Base-by-base conservation (phyloP, 2,888 invertebrate genomes). In the Baronia brevicornis region DNA sequence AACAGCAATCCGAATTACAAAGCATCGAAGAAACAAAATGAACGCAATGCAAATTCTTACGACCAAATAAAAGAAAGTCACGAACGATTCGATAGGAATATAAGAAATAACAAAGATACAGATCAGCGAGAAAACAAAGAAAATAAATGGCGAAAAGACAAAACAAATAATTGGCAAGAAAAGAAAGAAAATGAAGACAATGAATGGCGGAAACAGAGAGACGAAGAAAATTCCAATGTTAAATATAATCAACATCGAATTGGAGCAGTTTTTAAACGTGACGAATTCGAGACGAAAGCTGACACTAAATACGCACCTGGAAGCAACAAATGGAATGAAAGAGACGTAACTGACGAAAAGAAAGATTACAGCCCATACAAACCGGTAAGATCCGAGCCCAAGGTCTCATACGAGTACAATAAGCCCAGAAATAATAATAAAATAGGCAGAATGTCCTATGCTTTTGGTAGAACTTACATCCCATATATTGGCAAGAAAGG, bases 381-480 rank as follows among this genome's bases (percentile, higher is more conserved):
- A n/a, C 7, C 24, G 2, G n/a, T n/a, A n/a, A 23, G 11, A 13
- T 12, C 9, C 1, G 13, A 8, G 7, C 1, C 11, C 12, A 8
- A 14, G 9, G n/a, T 7, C 29, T 6, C 5, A 8, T 8, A 15
- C 1, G n/a, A n/a, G n/a, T n/a, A n/a, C 5, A n/a, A 15, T 8
- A 9, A 28, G 2, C 6, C 4, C 6, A 22, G 11, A n/a, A 6
- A 2, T 2, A 9, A 23, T 1, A 23, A 22, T 5, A 9, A 9
- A 1, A 8, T 5, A 0, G 25, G 21, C 5, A 26, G 14, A 13
- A 25, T n/a, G 8, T 12, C 14, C 3, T 14, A 25, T 8, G 13
- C 24, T 13, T 25, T 22, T 1, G 33, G 33, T 0, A 33, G 33
- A n/a, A 33, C 34, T 7, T 19, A 14, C 14, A 28, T 28, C 5